These are phyloP conservation scores for Taxidea taxus DNA, from an alignment of 2,113 vertebrate species.

Conservation along the genomic window DNA sequence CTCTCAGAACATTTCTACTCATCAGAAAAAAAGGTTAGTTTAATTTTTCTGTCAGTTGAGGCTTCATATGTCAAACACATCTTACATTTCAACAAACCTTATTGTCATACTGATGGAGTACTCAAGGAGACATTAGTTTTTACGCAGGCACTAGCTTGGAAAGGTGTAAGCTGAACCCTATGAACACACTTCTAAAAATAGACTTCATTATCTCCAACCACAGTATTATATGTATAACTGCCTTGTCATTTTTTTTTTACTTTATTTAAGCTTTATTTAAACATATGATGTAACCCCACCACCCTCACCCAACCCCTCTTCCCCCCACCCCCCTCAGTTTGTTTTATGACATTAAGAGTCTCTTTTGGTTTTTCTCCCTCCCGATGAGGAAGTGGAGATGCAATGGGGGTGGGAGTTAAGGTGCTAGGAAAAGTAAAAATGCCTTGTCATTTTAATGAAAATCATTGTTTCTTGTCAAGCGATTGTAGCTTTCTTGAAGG, in stretches of 20 bases:
- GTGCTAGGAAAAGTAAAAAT: no score
- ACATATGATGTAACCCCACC: no score
- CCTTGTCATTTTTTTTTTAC: conserved; percentile 56
- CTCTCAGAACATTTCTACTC: conserved; percentile 48
- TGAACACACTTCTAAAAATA: not conserved
- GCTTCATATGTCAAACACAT: conserved; percentile 51
- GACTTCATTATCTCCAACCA: not conserved
- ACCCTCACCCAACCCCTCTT: no score
- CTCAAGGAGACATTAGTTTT: not conserved
- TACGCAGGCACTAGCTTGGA: conserved; percentile 23
- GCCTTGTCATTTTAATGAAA: conserved; percentile 47
- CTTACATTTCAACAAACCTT: conserved; percentile 60
- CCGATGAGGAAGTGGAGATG: no score
- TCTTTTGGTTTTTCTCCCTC: no score
- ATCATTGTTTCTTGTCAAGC: not conserved
- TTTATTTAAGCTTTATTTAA: no score
- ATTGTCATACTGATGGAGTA: conserved; percentile 9
- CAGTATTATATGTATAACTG: not conserved
- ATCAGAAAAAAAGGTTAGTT: conserved; percentile 28
- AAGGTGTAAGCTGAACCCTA: not conserved
- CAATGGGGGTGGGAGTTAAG: no score
- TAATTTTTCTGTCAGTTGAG: conserved; percentile 65
- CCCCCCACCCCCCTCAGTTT: no score
- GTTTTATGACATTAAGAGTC: no score
- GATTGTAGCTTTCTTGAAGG: not conserved